These are phyloP conservation scores for Digitonthophagus gazella DNA, from an alignment of 2,888 invertebrate species.

Conservation along the genomic window DNA sequence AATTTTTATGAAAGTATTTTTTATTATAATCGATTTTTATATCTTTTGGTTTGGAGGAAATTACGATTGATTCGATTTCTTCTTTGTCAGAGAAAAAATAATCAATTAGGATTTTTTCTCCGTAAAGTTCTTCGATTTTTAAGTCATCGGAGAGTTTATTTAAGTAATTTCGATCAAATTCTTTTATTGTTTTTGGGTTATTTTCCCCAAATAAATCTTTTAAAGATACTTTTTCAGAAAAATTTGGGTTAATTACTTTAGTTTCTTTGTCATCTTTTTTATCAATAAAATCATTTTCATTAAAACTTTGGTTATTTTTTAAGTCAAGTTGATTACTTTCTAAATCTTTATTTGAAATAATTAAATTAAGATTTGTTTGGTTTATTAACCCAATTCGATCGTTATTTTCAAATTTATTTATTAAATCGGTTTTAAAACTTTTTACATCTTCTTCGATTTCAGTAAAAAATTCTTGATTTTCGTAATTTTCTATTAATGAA, in stretches of 20 bases:
- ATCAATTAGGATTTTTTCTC: neutral
- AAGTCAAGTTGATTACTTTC: no score
- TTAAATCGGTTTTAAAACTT: constrained; percentile 23
- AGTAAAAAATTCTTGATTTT: constrained; percentile 4
- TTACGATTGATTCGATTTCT: constrained; percentile 45
- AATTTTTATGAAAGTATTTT: constrained; percentile 26
- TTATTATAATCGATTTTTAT: constrained; percentile 18
- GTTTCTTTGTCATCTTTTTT: constrained; percentile 1
- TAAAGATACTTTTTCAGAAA: neutral
- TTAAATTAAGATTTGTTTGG: no score
- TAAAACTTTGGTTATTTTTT: neutral
- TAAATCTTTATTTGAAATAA: no score
- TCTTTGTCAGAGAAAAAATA: constrained; percentile 39
- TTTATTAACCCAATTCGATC: no score
- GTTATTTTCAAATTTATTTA: constrained; percentile 25
- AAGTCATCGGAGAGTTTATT: neutral
- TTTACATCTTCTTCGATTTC: constrained; percentile 19
- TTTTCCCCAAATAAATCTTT: neutral
- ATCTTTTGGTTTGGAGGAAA: constrained; percentile 41
- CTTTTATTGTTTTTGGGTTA: neutral
- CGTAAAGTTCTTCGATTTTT: neutral
- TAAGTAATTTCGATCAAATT: neutral
- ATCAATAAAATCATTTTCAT: neutral
- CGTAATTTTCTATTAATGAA: constrained; percentile 21
- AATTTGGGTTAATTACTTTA: constrained; percentile 15